phyloP scores from a whole-genome alignment of 2,888 invertebrate species.

The Ochropacha duplaris region DNA sequence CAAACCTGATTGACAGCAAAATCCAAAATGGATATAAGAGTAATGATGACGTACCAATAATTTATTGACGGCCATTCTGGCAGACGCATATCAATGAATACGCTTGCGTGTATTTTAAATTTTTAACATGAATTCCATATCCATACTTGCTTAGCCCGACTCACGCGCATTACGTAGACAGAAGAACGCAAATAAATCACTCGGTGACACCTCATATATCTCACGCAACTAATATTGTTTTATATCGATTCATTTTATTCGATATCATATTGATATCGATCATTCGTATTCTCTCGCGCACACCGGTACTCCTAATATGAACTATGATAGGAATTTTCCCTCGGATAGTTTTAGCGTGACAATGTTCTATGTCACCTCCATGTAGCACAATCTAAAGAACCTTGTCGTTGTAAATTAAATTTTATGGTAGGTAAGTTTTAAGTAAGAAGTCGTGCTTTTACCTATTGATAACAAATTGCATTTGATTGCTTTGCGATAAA shows the following conservation, averaged over 20 bases:
- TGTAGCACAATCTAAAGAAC: constrained; percentile 10
- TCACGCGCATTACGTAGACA: constrained; percentile 17
- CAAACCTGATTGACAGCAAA: background rate
- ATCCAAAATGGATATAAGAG: constrained; percentile 1
- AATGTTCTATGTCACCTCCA: constrained; percentile 15
- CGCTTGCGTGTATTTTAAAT: background rate
- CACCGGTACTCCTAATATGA: constrained; percentile 35
- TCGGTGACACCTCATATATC: constrained; percentile 71
- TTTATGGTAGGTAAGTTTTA: background rate
- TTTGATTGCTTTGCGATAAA: background rate
- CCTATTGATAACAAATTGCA: background rate
- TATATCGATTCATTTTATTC: constrained; percentile 40
- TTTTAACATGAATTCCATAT: constrained; percentile 21
- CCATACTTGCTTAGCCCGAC: constrained; percentile 24
- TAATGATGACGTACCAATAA: constrained; percentile 2
- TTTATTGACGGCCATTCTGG: constrained; percentile 1
- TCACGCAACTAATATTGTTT: constrained; percentile 55
- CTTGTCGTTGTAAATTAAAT: constrained; percentile 8
- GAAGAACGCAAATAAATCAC: constrained; percentile 66
- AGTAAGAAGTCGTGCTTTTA: background rate
- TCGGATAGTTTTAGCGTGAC: constrained; percentile 15
- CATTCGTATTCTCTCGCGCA: constrained; percentile 36
- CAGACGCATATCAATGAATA: background rate
- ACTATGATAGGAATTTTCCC: constrained; percentile 26
- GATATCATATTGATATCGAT: constrained; percentile 42